Base-by-base conservation (phyloP, 2,113 vertebrate genomes). In the Falco punctatus region DNA sequence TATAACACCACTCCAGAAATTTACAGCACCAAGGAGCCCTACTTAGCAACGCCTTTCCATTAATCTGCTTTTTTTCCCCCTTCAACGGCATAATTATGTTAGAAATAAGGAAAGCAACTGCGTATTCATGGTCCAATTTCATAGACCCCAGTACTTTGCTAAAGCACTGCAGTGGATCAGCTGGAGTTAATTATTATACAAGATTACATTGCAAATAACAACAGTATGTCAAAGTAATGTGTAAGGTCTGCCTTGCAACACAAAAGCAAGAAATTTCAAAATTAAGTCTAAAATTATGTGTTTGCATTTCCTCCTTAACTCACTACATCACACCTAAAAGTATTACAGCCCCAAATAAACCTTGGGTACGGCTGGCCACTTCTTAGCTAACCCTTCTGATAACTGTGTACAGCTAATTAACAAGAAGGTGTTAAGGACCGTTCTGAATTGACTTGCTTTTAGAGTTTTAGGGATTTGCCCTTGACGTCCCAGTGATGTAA, bases 131-230 rank as follows among this genome's bases (percentile, higher is more conserved):
- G 91, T 97, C 66, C 38, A 96, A 96, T 97, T 98, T 98, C 98
- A 98, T 90, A 96, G 91, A 85, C 92, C 93, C 42, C 33, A 91
- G 78, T 90, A 97, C 96, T 98, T 97, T 92, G 67, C 94, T 98
- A 96, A 98, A 98, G 95, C 92, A 96, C 97, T 96, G 93, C 96
- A 96, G 97, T 95, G 96, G 92, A 98, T 97, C 97, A 96, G 69
- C 83, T 97, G 95, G 94, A 98, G 96, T 98, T 98, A 98, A 98
- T 98, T 98, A 97, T 98, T 97, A 96, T 96, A 96, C 86, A 95
- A 94, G 95, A 97, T 98, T 98, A 98, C 78, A 97, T 46, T 92
- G 93, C 93, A 97, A 98, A 94, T 97, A 98, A 96, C 97, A 97
- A 94, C 90, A 97, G 70, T 97, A 97, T 57, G 84, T 98, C 95